A percentile compares a stretch with the other conserved stretches of the same genome.
These are phyloP conservation scores for Vannuccia rotundouncinata DNA, from an alignment of 2,888 invertebrate species.

Conservation along the genomic window DNA sequence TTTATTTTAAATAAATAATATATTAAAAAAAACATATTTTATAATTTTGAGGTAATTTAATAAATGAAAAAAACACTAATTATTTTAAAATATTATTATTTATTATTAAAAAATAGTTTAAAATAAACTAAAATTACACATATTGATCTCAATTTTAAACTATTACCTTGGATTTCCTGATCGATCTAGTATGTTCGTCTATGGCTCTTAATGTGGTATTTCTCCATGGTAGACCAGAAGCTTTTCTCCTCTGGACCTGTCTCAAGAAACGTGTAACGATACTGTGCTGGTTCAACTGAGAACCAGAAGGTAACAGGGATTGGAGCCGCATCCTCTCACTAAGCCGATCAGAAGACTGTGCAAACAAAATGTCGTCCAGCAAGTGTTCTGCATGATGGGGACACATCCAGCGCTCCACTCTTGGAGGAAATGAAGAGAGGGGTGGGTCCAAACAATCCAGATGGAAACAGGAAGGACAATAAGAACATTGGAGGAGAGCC, in stretches of 20 bases:
- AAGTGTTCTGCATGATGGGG: slow-evolving; percentile 88
- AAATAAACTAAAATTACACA: no score
- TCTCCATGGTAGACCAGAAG: background rate
- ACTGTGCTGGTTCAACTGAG: background rate
- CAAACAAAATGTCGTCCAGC: slow-evolving; percentile 57
- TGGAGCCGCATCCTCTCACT: slow-evolving; percentile 32
- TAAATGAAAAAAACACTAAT: no score
- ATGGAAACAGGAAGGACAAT: slow-evolving; percentile 80
- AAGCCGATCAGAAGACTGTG: background rate
- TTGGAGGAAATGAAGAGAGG: slow-evolving; percentile 69
- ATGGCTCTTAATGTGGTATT: background rate
- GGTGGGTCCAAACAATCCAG: slow-evolving; percentile 90
- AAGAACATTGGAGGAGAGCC: slow-evolving; percentile 83
- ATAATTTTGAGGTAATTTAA: no score
- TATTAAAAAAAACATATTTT: no score
- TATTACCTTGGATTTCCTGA: no score
- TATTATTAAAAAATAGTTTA: no score
- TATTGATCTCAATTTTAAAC: no score
- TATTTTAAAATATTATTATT: no score
- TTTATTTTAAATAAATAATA: no score
- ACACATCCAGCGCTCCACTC: slow-evolving; percentile 87
- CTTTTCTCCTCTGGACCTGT: background rate
- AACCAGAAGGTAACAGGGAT: slow-evolving; percentile 28
- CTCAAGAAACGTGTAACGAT: background rate
- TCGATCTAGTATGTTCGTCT: background rate